Evolutionary conservation across 2,888 invertebrate genomes (phyloP).

Genomic region (Cerastoderma edule): DNA sequence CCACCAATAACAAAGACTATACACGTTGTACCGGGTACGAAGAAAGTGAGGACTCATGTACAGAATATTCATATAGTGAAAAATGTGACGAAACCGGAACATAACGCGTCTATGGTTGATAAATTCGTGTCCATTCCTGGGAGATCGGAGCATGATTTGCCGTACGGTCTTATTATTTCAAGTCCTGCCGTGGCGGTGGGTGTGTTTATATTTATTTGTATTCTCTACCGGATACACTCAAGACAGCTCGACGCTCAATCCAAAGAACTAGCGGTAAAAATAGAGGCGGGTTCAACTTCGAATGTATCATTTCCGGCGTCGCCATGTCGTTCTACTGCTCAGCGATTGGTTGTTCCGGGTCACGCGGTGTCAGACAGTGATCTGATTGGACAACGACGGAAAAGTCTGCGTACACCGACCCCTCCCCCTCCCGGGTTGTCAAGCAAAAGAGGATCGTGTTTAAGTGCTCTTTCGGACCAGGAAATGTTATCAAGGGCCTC

Average conservation of each 20-base stretch:
- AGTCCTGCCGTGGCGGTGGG: conserved; percentile 75
- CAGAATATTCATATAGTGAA: no score
- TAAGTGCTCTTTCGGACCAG: conserved; percentile 73
- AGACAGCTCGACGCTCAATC: conserved; percentile 74
- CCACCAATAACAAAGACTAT: background rate
- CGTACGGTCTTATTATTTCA: conserved; percentile 74
- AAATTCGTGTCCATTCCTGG: conserved; percentile 2
- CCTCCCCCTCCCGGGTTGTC: conserved; percentile 51
- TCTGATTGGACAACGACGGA: conserved; percentile 30
- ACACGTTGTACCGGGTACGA: no score
- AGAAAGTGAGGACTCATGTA: no score
- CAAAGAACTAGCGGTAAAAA: conserved; percentile 70
- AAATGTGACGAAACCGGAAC: background rate
- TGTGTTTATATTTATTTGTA: conserved; percentile 76
- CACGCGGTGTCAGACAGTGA: conserved; percentile 40
- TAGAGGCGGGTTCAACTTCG: conserved; percentile 54
- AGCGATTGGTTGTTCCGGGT: conserved; percentile 15
- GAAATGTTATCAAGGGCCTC: conserved; percentile 71
- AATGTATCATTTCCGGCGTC: conserved; percentile 30
- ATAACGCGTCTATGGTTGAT: conserved; percentile 8
- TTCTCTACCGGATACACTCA: conserved; percentile 76
- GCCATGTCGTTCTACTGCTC: conserved; percentile 8
- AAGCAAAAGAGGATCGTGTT: conserved; percentile 57
- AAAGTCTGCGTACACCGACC: conserved; percentile 46
- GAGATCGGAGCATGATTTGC: conserved; percentile 55